These are phyloP conservation scores for Rhabdophis nuchalis DNA, from an alignment of 2,797 vertebrate species.

Conservation along the genomic window DNA sequence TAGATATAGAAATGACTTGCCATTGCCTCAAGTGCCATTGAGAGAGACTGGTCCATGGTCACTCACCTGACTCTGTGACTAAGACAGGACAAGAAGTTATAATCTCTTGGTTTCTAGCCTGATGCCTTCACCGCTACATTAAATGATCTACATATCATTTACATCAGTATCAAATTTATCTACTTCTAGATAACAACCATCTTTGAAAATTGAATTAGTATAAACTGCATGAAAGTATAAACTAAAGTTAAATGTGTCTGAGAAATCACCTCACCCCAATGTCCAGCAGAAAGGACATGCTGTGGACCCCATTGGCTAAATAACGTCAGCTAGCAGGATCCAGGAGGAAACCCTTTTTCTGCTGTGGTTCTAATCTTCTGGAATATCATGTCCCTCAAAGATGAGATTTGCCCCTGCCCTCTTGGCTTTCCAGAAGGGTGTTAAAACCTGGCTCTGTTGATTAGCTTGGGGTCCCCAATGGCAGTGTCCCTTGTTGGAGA, in stretches of 20 bases:
- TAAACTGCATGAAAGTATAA: not conserved
- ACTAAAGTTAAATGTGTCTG: not conserved
- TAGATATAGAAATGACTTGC: no score
- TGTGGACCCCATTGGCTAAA: not conserved
- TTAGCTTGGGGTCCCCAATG: not conserved
- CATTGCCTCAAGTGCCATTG: no score
- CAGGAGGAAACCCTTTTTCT: not conserved
- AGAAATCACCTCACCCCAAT: not conserved
- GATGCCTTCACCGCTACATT: no score
- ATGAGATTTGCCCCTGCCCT: not conserved
- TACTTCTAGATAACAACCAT: not conserved
- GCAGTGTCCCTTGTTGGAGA: not conserved
- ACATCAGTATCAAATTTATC: not conserved
- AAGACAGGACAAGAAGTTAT: no score
- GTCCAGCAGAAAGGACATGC: not conserved
- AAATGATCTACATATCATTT: not conserved
- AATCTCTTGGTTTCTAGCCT: no score
- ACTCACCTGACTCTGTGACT: no score
- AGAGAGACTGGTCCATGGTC: no score
- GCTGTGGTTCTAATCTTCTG: not conserved
- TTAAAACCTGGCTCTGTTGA: not conserved
- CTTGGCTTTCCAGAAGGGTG: not conserved
- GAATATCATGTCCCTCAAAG: not conserved
- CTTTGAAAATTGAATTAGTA: conserved; percentile 15
- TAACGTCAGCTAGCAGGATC: not conserved